A percentile compares a stretch with the other conserved stretches of the same genome.
Conservation (phyloP, 2,888 invertebrate genomes). For the Drosophila kambysellisi region DNA sequence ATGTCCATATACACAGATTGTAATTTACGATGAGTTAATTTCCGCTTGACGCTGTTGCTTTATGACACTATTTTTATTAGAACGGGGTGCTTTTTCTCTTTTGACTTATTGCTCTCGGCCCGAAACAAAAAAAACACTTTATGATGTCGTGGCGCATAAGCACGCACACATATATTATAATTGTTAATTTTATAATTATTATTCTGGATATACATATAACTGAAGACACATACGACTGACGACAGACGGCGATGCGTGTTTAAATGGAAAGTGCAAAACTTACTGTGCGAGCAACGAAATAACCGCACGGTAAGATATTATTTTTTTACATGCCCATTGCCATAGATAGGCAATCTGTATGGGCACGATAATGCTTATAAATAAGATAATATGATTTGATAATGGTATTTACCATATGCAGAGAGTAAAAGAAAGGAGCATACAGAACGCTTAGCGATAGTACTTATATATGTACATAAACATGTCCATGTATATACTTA, state of each 20-base stretch:
- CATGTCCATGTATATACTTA: not conserved
- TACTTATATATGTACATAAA: not conserved
- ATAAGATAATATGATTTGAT: constrained; percentile 85
- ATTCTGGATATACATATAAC: not conserved
- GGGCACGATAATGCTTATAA: constrained; percentile 83
- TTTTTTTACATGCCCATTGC: constrained; percentile 78
- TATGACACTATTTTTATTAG: constrained; percentile 67
- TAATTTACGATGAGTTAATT: constrained; percentile 69
- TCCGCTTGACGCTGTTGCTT: constrained; percentile 52
- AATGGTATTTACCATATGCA: constrained; percentile 85
- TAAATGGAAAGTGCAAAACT: constrained; percentile 80
- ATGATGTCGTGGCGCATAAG: constrained; percentile 10
- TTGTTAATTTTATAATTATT: constrained; percentile 42
- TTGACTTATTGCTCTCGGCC: constrained; percentile 40
- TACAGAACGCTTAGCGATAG: constrained; percentile 7
- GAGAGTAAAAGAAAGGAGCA: constrained; percentile 69
- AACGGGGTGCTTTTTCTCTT: constrained; percentile 27
- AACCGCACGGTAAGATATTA: constrained; percentile 78
- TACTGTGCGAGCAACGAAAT: constrained; percentile 79
- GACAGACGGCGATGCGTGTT: constrained; percentile 59
- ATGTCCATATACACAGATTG: constrained; percentile 28
- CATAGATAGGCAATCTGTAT: constrained; percentile 84
- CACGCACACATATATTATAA: constrained; percentile 24
- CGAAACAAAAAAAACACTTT: constrained; percentile 21
- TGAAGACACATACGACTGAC: constrained; percentile 9